These are phyloP conservation scores for Xiphophorus birchmanni DNA, from an alignment of 2,797 vertebrate genomes.

Conservation along the genomic window DNA sequence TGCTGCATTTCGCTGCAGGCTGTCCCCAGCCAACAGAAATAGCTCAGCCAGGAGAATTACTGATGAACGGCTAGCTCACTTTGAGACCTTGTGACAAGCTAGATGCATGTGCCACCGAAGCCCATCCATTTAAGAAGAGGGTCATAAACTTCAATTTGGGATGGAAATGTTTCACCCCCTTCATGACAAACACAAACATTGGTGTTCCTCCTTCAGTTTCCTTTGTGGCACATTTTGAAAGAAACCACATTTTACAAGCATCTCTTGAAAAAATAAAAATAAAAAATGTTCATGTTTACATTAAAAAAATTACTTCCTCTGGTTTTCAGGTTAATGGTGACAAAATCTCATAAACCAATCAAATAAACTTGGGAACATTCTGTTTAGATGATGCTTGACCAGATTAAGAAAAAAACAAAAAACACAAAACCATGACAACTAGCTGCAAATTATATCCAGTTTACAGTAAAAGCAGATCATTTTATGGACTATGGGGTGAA, in stretches of 20 bases:
- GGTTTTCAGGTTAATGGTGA: not conserved
- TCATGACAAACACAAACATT: not conserved
- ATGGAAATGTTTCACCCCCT: not conserved
- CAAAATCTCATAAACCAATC: not conserved
- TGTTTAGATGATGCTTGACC: not conserved
- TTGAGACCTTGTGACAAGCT: constrained; percentile 49
- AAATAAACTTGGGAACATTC: not conserved
- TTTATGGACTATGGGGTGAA: not conserved
- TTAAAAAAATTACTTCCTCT: not conserved
- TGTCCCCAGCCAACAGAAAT: constrained; percentile 44
- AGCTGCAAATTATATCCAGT: not conserved
- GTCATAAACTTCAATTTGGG: not conserved
- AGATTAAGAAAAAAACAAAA: not conserved
- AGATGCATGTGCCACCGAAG: constrained; percentile 29
- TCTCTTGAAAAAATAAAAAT: not conserved
- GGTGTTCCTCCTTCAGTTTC: not conserved
- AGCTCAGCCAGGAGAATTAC: constrained; percentile 45
- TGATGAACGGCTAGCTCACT: constrained; percentile 63
- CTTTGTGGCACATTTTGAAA: not conserved
- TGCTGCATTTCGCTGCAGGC: constrained; percentile 44
- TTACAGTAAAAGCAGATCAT: not conserved
- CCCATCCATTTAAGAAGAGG: constrained; percentile 21
- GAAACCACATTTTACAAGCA: not conserved
- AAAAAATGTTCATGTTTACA: not conserved
- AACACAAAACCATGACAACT: not conserved